A percentile compares a stretch with the other conserved stretches of the same genome.
Evolutionary conservation across 1,140 invertebrate genomes (phyloP).

Genomic region (Nymphalis io): DNA sequence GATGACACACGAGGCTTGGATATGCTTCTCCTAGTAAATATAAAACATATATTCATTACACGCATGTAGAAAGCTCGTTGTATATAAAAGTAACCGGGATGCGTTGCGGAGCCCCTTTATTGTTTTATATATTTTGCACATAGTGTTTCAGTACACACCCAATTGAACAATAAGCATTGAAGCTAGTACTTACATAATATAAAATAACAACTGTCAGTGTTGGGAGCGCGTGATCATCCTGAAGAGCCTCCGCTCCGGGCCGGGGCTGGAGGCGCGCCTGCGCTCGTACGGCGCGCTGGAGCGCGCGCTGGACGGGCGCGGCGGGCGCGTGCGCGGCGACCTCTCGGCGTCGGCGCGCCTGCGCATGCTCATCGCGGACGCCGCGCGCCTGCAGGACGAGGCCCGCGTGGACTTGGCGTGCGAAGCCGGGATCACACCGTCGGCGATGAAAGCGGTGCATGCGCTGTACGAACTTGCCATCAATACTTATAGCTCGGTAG

Average conservation of each 20-base stretch:
- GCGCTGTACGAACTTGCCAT: constrained; percentile 62
- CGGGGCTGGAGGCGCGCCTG: constrained; percentile 52
- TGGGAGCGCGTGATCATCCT: constrained; percentile 65
- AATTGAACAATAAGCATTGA: too few species aligned
- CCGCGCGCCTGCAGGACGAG: constrained; percentile 60
- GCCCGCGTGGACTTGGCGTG: constrained; percentile 59
- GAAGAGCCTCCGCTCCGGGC: constrained; percentile 44
- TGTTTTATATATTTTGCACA: too few species aligned
- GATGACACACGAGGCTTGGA: constrained; percentile 69
- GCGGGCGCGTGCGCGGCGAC: constrained; percentile 19
- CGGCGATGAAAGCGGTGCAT: constrained; percentile 52
- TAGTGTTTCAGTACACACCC: too few species aligned
- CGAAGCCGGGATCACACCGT: constrained; percentile 62
- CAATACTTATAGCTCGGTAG: constrained; percentile 65
- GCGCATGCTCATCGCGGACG: constrained; percentile 60
- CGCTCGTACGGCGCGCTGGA: constrained; percentile 62
- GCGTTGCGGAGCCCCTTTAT: too few species aligned
- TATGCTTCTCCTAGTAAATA: constrained; percentile 64
- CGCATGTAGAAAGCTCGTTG: too few species aligned
- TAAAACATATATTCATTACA: too few species aligned
- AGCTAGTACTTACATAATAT: too few species aligned
- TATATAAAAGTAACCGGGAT: too few species aligned
- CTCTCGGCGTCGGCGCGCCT: constrained; percentile 40
- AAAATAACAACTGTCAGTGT: constrained; percentile 36
- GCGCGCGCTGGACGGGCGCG: constrained; percentile 61